Conservation (phyloP, 35 echinoderm and acorn worm species). For the Apostichopus japonicus region DNA sequence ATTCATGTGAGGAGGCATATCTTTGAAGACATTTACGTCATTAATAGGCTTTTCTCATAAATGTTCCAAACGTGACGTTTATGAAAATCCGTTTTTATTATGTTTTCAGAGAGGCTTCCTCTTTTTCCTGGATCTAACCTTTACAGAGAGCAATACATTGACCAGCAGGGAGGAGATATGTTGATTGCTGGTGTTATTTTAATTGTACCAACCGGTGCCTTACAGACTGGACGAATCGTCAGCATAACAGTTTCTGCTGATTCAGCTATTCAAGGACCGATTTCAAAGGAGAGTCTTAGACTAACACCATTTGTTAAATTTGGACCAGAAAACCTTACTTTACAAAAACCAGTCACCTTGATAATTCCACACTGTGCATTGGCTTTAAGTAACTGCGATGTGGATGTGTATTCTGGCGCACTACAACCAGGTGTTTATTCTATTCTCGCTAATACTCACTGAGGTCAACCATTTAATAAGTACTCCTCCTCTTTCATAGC, state of each 20-base stretch:
- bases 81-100: no score
- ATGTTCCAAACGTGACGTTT: no score
- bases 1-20: no score
- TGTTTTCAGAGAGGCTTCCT: not conserved
- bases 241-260: not conserved
- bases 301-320: conserved; percentile 12
- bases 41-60: no score
- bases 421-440: not conserved
- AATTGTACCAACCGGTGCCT: not conserved
- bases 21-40: no score
- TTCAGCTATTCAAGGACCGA: not conserved
- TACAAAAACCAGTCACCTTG: not conserved
- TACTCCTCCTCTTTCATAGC: no score
- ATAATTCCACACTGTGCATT: conserved; percentile 20
- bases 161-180: not conserved
- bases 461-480: no score
- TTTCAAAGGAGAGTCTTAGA: not conserved
- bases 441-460: not conserved
- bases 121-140: not conserved
- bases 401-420: not conserved
- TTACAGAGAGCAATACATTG: conserved; percentile 16
- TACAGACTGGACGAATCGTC: not conserved
- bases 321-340: not conserved
- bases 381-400: not conserved
- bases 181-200: not conserved